A percentile compares a stretch with the other conserved stretches of the same genome.
These are phyloP conservation scores for Coracopsis vasa DNA, from an alignment of 2,113 vertebrate species.

Conservation along the genomic window DNA sequence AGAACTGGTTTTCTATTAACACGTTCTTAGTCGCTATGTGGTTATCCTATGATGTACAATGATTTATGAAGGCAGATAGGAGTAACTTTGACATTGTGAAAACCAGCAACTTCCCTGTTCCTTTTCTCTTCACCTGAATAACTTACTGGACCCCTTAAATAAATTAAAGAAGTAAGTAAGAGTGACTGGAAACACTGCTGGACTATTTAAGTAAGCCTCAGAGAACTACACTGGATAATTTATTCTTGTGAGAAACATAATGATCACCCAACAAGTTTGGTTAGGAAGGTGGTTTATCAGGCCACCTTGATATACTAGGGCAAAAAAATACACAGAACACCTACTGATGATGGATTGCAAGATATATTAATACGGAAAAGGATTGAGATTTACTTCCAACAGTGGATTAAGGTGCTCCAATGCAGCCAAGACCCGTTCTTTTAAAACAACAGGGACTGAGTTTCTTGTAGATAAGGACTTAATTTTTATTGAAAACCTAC, in stretches of 20 bases:
- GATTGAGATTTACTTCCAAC: slow-evolving; percentile 80
- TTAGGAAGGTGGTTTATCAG: slow-evolving; percentile 83
- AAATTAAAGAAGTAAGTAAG: slow-evolving; percentile 75
- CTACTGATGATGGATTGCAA: slow-evolving; percentile 80
- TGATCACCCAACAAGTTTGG: slow-evolving; percentile 81
- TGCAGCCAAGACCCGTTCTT: slow-evolving; percentile 72
- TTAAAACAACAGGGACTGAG: slow-evolving; percentile 74
- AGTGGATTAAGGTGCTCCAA: slow-evolving; percentile 77
- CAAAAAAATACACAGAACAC: slow-evolving; percentile 71
- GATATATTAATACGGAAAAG: slow-evolving; percentile 82
- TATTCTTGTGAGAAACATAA: slow-evolving; percentile 79
- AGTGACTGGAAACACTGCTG: slow-evolving; percentile 66
- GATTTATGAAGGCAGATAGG: slow-evolving; percentile 60
- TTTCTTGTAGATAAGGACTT: slow-evolving; percentile 78
- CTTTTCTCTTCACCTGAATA: slow-evolving; percentile 41
- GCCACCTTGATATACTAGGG: slow-evolving; percentile 76
- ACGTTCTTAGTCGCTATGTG: not conserved
- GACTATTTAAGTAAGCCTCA: slow-evolving; percentile 71
- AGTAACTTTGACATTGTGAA: slow-evolving; percentile 61
- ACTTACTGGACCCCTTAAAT: slow-evolving; percentile 58
- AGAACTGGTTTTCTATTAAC: not conserved
- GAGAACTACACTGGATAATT: slow-evolving; percentile 75
- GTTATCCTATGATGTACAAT: slow-evolving; percentile 5
- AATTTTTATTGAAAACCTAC: slow-evolving; percentile 83
- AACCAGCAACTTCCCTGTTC: slow-evolving; percentile 25